Conservation (phyloP, 2,113 vertebrate genomes). For the Brachypodius melanocephalos region DNA sequence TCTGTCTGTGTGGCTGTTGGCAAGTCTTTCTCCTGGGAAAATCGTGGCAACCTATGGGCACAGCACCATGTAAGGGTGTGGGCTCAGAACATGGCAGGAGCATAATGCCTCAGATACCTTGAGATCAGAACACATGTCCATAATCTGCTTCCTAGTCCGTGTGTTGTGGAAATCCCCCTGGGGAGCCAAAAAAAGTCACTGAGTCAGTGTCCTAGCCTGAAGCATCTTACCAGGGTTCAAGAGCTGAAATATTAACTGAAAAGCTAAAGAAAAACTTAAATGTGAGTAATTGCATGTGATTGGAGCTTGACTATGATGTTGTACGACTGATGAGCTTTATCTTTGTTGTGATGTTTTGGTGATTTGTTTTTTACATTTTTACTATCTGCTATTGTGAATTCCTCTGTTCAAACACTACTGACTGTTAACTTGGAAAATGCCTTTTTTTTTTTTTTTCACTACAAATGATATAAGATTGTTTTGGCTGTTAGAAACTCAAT, state of each 20-base stretch:
- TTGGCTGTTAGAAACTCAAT: not conserved
- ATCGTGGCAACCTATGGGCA: not conserved
- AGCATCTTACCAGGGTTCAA: not conserved
- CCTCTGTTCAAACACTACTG: not conserved
- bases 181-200: not conserved
- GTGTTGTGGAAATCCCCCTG: not conserved
- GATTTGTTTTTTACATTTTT: not conserved
- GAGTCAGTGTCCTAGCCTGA: too few relatives aligned
- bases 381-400: not conserved
- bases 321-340: not conserved
- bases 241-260: not conserved
- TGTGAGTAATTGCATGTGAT: not conserved
- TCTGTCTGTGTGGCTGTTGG: not conserved
- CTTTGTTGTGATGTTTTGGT: not conserved
- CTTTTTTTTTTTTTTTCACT: not conserved
- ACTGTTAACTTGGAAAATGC: not conserved
- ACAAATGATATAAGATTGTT: not conserved
- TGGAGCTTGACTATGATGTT: not conserved
- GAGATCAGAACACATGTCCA: fast-evolving
- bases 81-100: not conserved
- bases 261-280: not conserved
- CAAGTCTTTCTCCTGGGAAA: not conserved
- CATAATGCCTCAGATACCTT: fast-evolving
- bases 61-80: not conserved
- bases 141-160: fast-evolving